phyloP scores from a whole-genome alignment of 2,113 vertebrate genomes.

The Gasterosteus nipponicus region DNA sequence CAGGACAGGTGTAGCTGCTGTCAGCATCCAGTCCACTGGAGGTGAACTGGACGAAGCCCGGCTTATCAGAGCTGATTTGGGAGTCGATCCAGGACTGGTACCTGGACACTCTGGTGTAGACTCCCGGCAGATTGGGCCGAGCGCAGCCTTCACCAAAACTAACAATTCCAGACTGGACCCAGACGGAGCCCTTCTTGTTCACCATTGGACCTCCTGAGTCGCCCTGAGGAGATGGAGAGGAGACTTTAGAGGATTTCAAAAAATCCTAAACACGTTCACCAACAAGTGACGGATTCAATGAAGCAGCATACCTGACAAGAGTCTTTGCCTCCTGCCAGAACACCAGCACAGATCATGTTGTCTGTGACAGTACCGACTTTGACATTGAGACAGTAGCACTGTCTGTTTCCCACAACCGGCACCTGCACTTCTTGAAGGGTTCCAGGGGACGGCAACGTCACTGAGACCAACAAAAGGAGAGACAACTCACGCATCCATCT shows the following conservation, averaged over 20 bases:
- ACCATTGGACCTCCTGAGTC: slow-evolving; percentile 90
- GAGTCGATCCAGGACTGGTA: slow-evolving; percentile 86
- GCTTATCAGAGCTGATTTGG: background rate
- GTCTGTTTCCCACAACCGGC: slow-evolving; percentile 66
- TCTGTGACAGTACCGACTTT: slow-evolving; percentile 65
- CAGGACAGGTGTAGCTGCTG: slow-evolving; percentile 41
- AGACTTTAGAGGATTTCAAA: background rate
- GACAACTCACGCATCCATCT: slow-evolving; percentile 63
- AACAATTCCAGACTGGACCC: slow-evolving; percentile 88
- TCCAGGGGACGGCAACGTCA: slow-evolving; percentile 41
- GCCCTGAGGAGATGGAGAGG: slow-evolving; percentile 71
- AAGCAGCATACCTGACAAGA: slow-evolving; percentile 67
- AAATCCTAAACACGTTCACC: background rate
- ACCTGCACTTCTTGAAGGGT: slow-evolving; percentile 75
- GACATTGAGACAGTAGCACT: slow-evolving; percentile 67
- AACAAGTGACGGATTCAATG: background rate
- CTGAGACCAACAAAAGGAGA: slow-evolving; percentile 18
- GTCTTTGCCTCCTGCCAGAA: slow-evolving; percentile 78
- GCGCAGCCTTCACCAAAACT: slow-evolving; percentile 88
- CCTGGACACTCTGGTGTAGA: slow-evolving; percentile 76
- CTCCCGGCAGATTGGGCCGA: slow-evolving; percentile 85
- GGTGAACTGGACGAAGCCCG: slow-evolving; percentile 58
- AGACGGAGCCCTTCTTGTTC: slow-evolving; percentile 75
- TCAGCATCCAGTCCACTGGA: slow-evolving; percentile 59
- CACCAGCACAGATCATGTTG: slow-evolving; percentile 85